Evolutionary conservation across 2,888 invertebrate species (phyloP).

Genomic region (Brachypterus glaber): DNA sequence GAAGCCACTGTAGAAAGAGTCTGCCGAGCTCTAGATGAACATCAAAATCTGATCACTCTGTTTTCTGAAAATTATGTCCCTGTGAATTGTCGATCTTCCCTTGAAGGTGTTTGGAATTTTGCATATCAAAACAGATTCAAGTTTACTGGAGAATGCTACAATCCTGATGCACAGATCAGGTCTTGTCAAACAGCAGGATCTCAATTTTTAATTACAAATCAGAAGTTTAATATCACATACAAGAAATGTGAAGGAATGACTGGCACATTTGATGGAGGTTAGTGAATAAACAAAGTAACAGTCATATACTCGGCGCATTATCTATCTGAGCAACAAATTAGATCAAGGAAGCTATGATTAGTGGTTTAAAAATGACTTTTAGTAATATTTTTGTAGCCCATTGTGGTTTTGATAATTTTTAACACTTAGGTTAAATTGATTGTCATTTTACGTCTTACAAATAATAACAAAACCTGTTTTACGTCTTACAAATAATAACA

Average conservation of each 20-base stretch:
- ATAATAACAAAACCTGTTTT: too few relatives aligned
- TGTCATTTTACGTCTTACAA: too few relatives aligned
- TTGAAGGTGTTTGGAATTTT: conserved; percentile 96
- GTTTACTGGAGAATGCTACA: conserved; percentile 85
- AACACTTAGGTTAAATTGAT: too few relatives aligned
- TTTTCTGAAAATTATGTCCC: conserved; percentile 86
- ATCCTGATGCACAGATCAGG: conserved; percentile 79
- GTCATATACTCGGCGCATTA: too few relatives aligned
- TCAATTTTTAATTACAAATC: conserved; percentile 91
- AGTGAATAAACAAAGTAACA: too few relatives aligned
- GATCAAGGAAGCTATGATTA: too few relatives aligned
- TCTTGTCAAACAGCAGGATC: conserved; percentile 96
- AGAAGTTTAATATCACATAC: conserved; percentile 93
- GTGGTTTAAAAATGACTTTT: too few relatives aligned
- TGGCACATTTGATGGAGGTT: conserved; percentile 76
- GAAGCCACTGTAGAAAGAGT: conserved; percentile 67
- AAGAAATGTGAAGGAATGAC: conserved; percentile 83
- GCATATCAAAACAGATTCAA: conserved; percentile 71
- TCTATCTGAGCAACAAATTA: too few relatives aligned
- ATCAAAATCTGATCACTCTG: conserved; percentile 74
- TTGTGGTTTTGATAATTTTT: too few relatives aligned
- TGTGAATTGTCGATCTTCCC: conserved; percentile 81
- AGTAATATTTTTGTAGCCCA: too few relatives aligned
- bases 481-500: too few relatives aligned
- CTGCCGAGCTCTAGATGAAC: conserved; percentile 62